Evolutionary conservation across 2,888 invertebrate genomes (phyloP).

Genomic region (Melanargia galathea): DNA sequence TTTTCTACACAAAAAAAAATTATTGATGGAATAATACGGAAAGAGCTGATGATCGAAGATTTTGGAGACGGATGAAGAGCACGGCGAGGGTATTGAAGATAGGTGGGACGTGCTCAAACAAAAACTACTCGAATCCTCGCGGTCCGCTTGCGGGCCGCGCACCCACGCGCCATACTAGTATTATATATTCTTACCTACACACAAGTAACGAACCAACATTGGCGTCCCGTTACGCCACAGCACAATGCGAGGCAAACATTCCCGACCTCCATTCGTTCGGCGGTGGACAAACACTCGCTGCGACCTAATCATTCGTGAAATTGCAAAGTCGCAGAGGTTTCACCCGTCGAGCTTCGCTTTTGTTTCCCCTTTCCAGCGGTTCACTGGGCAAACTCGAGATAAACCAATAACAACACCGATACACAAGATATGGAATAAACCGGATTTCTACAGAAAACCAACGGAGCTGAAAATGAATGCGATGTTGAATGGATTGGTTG

Average conservation of each 20-base stretch:
- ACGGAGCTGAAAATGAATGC: background rate
- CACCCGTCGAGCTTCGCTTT: slow-evolving; percentile 27
- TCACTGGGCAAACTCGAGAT: slow-evolving; percentile 36
- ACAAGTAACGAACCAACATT: slow-evolving; percentile 12
- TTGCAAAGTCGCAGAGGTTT: slow-evolving; percentile 35
- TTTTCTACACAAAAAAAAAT: no score
- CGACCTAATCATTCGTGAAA: slow-evolving; percentile 40
- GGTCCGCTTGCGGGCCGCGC: no score
- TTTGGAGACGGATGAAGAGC: no score
- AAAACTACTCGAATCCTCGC: no score
- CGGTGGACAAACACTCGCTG: slow-evolving; percentile 31
- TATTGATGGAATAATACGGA: no score
- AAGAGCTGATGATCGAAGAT: no score
- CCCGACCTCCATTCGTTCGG: slow-evolving; percentile 25
- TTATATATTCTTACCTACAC: background rate
- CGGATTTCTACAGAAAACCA: background rate
- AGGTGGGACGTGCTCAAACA: no score
- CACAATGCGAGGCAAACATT: slow-evolving; percentile 25
- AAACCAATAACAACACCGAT: slow-evolving; percentile 34
- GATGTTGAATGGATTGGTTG: no score
- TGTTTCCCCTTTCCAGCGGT: slow-evolving; percentile 30
- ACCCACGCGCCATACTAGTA: no score
- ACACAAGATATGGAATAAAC: background rate
- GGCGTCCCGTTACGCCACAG: slow-evolving; percentile 12
- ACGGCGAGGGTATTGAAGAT: no score